Evolutionary conservation across 2,888 invertebrate species (phyloP).

Genomic region (Drosophila sordidula): DNA sequence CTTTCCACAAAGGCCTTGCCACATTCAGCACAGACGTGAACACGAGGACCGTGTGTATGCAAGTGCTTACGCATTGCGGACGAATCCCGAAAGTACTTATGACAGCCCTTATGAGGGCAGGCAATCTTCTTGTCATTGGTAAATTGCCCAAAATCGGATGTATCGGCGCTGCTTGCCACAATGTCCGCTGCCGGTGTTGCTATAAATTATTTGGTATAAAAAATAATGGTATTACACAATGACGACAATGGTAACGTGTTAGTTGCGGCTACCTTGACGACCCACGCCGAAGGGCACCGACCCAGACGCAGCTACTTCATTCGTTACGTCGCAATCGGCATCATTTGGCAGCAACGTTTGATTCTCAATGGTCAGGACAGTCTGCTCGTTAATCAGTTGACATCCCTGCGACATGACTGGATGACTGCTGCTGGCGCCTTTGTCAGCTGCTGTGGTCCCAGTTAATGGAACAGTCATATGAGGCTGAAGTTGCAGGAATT

Average conservation of each 20-base stretch:
- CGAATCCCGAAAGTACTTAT: slow-evolving; percentile 98
- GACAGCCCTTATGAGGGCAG: slow-evolving; percentile 98
- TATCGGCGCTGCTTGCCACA: slow-evolving; percentile 14
- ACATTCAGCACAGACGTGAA: slow-evolving; percentile 99
- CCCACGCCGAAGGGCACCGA: slow-evolving; percentile 35
- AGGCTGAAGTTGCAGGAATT: slow-evolving; percentile 45
- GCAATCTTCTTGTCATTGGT: slow-evolving; percentile 85
- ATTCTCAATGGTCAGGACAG: slow-evolving; percentile 7
- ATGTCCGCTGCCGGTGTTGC: slow-evolving; percentile 11
- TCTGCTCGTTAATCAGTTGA: slow-evolving; percentile 15
- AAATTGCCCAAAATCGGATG: slow-evolving; percentile 33
- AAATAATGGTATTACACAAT: neutral
- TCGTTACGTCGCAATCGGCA: slow-evolving; percentile 32
- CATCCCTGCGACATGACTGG: slow-evolving; percentile 14
- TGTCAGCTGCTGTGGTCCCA: slow-evolving; percentile 10
- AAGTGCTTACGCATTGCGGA: slow-evolving; percentile 99
- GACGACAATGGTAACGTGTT: neutral
- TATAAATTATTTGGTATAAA: neutral
- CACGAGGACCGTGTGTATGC: slow-evolving; percentile 98
- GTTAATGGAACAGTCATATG: slow-evolving; percentile 29
- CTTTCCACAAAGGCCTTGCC: slow-evolving; percentile 99
- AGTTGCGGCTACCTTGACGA: slow-evolving; percentile 26
- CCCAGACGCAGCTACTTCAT: slow-evolving; percentile 19
- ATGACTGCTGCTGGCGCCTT: slow-evolving; percentile 4
- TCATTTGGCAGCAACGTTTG: slow-evolving; percentile 30